A percentile compares a stretch with the other conserved stretches of the same genome.
Evolutionary conservation across 2,888 invertebrate genomes (phyloP).

Genomic region (Dendrolimus houi): DNA sequence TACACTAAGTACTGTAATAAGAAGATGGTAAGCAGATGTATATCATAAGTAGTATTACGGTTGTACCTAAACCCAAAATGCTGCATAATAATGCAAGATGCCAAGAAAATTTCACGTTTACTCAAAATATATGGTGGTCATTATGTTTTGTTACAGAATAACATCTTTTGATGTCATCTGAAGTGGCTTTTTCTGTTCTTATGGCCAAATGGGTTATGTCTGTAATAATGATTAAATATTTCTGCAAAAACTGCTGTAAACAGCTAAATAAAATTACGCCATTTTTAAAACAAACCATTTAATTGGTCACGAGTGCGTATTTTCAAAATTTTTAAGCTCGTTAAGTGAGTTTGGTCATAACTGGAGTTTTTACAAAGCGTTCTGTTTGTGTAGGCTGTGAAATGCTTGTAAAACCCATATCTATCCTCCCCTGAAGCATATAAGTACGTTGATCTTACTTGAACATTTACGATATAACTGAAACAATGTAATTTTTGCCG

Average conservation of each 20-base stretch:
- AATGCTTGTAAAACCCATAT: slow-evolving; percentile 2
- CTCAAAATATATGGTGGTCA: slow-evolving; percentile 1
- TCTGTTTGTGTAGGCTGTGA: neutral
- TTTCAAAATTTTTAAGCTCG: neutral
- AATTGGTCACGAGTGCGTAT: neutral
- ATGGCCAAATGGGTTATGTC: neutral
- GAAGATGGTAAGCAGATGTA: too few relatives aligned
- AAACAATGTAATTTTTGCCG: too few relatives aligned
- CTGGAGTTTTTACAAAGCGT: neutral
- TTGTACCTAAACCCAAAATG: neutral
- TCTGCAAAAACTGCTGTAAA: neutral
- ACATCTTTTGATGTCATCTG: slow-evolving; percentile 2
- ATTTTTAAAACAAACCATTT: neutral
- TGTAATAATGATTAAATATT: neutral
- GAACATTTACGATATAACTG: too few relatives aligned
- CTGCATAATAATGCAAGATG: neutral
- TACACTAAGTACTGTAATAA: too few relatives aligned
- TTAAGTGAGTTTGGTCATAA: neutral
- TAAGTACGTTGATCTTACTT: neutral
- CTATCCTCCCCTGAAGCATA: neutral
- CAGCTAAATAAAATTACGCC: neutral
- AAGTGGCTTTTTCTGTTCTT: slow-evolving; percentile 5
- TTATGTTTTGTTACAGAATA: neutral
- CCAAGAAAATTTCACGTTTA: slow-evolving; percentile 17
- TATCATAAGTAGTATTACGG: too few relatives aligned